A percentile compares a stretch with the other conserved stretches of the same genome.
These are phyloP conservation scores for Antheraea mylitta DNA, from an alignment of 1,140 invertebrate species.

Conservation along the genomic window DNA sequence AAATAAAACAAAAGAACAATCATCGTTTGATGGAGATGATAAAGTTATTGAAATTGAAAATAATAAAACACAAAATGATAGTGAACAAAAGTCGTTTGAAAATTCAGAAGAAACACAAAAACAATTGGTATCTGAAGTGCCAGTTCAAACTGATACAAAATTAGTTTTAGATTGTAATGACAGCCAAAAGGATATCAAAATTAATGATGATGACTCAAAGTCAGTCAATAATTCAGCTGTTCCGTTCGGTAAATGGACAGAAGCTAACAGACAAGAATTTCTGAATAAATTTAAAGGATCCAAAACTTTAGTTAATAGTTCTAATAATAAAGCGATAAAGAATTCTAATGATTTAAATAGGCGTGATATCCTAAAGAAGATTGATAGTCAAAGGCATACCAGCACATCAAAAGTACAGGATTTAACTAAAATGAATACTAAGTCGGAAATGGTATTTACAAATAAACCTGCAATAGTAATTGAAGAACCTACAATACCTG, in stretches of 20 bases:
- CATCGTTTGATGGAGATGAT: not conserved
- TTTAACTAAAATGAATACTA: constrained; percentile 34
- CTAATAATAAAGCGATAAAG: constrained; percentile 67
- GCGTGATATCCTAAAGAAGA: constrained; percentile 65
- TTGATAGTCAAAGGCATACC: constrained; percentile 63
- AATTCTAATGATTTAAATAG: constrained; percentile 71
- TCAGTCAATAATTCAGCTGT: constrained; percentile 48
- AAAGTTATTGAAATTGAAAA: not conserved
- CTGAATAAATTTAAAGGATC: constrained; percentile 69
- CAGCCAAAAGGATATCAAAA: constrained; percentile 27
- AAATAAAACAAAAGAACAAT: not conserved
- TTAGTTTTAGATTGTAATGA: constrained; percentile 23
- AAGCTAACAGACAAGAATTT: constrained; percentile 68
- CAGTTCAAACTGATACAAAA: constrained; percentile 1
- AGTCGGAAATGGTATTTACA: constrained; percentile 48
- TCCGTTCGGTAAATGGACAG: constrained; percentile 72
- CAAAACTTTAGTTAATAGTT: constrained; percentile 48
- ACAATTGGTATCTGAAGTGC: constrained; percentile 15
- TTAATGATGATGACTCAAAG: constrained; percentile 30
- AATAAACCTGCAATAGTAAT: constrained; percentile 32
- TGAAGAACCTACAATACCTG: constrained; percentile 16
- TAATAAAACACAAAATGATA: not conserved
- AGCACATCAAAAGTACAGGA: constrained; percentile 49
- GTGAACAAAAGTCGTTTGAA: not conserved
- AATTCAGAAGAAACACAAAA: constrained; percentile 11